Conservation (phyloP, 2,888 invertebrate species). For the Scrobipalpa atriplicella region DNA sequence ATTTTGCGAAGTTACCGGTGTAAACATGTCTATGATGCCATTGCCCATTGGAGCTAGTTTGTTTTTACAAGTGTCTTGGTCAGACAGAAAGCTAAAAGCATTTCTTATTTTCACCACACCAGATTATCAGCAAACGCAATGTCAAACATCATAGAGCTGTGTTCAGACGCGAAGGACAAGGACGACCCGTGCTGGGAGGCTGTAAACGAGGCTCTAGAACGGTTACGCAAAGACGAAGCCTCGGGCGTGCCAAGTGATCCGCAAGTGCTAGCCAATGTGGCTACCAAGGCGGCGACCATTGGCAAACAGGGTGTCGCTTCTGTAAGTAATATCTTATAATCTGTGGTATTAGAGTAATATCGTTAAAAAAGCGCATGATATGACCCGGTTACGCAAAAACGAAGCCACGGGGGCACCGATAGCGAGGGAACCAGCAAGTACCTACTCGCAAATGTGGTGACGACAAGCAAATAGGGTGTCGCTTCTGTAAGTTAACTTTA, state of each 20-base stretch:
- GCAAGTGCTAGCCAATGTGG: constrained; percentile 49
- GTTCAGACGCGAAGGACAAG: constrained; percentile 54
- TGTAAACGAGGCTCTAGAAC: constrained; percentile 51
- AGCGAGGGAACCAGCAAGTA: too few relatives aligned
- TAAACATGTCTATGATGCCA: too few relatives aligned
- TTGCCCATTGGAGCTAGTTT: too few relatives aligned
- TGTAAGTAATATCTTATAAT: constrained; percentile 48
- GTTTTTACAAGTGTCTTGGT: neutral
- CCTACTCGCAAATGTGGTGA: too few relatives aligned
- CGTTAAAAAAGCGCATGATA: too few relatives aligned
- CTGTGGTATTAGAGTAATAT: neutral
- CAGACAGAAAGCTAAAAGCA: neutral
- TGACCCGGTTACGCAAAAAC: neutral
- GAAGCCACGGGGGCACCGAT: neutral
- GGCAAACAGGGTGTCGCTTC: constrained; percentile 65
- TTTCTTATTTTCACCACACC: constrained; percentile 24
- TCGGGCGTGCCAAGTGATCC: constrained; percentile 59
- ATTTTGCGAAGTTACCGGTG: too few relatives aligned
- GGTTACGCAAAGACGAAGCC: constrained; percentile 53
- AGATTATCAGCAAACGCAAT: constrained; percentile 69
- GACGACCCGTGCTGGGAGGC: constrained; percentile 56
- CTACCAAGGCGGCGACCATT: constrained; percentile 52
- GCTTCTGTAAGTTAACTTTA: too few relatives aligned
- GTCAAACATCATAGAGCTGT: constrained; percentile 63
- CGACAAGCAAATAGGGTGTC: too few relatives aligned